Base-by-base conservation (phyloP, 2,113 vertebrate species). In the Chelonoidis abingdonii region DNA sequence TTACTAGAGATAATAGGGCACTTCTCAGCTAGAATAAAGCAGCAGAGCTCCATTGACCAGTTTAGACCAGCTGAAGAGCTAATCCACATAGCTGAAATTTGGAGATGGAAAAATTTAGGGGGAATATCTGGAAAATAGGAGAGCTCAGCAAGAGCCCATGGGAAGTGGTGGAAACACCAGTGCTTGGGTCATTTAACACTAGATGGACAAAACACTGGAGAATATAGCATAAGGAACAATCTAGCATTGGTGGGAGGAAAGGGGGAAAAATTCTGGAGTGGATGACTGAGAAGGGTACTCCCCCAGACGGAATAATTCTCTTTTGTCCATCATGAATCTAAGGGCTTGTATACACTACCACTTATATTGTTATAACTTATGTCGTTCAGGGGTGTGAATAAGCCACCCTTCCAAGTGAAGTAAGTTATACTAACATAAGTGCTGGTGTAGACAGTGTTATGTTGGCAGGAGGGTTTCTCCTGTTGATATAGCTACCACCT, bases 211-310 rank as follows among this genome's bases (percentile, higher is more conserved):
- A 6, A 13, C 29, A 21, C 13, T 38, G 24, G 53, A 53, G 44
- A 86, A 50, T 29, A 75, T 7, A 5, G 12, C 24, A 13, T 19
- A 35, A 2, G 2, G 5, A n/a, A 86, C 1, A 1, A 76, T n/a
- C 5, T n/a, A 7, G 2, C 21, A 57, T 65, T 0, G 52, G 5
- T 7, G 7, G 3, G 41, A 82, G 65, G 19, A 90, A 95, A 93
- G 8, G 2, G 5, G 56, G 38, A 87, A 87, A 5, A 2, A 22
- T 65, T 14, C 10, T 3, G 9, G 2, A 1, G 4, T 38, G 3
- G 5, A 41, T 69, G 10, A 85, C 24, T 1, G 41, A 52, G 83
- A 54, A 89, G 38, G 59, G 89, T 84, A 38, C 0, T 80, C 1
- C 50, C 1, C 8, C 4, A 24, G 47, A 91, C 89, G 2, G 19